phyloP scores from a whole-genome alignment of 2,113 vertebrate species.

The Leucopsar rothschildi region DNA sequence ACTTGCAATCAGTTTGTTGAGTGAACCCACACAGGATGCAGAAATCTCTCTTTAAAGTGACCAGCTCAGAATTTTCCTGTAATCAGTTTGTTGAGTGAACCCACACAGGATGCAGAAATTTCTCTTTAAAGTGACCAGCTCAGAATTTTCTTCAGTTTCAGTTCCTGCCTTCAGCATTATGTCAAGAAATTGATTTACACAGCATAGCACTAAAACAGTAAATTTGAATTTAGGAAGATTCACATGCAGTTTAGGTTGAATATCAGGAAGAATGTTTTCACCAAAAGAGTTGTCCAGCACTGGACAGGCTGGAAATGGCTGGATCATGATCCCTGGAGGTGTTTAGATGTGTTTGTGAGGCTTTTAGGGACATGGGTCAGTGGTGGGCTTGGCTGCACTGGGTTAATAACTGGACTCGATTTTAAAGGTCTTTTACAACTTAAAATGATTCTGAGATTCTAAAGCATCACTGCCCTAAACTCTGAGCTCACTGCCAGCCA shows the following conservation, averaged over 20 bases:
- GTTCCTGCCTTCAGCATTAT: not conserved
- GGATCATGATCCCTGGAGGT: not conserved
- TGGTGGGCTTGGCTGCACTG: not conserved
- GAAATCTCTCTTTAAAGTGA: not conserved
- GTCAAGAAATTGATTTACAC: not conserved
- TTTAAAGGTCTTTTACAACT: not conserved
- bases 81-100: not conserved
- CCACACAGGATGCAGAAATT: not conserved
- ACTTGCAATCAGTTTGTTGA: not conserved
- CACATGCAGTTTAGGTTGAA: not conserved
- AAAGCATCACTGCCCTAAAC: not conserved
- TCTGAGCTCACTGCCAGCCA: not conserved
- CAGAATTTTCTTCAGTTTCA: not conserved
- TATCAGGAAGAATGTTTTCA: not conserved
- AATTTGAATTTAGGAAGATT: not conserved
- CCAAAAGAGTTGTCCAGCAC: not conserved
- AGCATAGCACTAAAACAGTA: not conserved
- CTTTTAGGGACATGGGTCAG: not conserved
- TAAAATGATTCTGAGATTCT: not conserved
- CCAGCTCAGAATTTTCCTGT: not conserved
- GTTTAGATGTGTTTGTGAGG: not conserved
- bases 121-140: not conserved
- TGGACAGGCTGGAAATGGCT: not conserved
- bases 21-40: not conserved
- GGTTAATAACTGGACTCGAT: rapidly evolving